Conservation (phyloP, 2,113 vertebrate genomes). For the Myrmecophaga tridactyla region DNA sequence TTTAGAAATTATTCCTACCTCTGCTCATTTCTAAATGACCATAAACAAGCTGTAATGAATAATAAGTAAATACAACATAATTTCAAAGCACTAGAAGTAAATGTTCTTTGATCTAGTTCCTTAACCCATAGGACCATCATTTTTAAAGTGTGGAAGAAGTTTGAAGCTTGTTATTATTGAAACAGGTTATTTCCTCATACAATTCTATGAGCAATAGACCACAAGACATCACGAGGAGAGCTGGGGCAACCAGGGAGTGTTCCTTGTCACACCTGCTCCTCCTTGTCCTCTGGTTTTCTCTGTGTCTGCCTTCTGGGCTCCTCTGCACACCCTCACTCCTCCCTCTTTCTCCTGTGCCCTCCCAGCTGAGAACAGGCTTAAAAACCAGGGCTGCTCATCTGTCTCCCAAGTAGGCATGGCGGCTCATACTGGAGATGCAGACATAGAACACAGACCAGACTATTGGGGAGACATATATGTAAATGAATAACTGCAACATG, state of each 20-base stretch:
- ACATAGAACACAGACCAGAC: not conserved
- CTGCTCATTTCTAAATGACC: not conserved
- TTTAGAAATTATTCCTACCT: not conserved
- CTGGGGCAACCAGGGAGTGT: not conserved
- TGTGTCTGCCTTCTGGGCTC: not conserved
- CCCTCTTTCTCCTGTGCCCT: not conserved
- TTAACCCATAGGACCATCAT: not conserved
- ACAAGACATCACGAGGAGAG: not conserved
- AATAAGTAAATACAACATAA: not conserved
- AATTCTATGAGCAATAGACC: not conserved
- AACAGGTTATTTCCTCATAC: not conserved
- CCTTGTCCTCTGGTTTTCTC: not conserved
- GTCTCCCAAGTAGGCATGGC: not conserved
- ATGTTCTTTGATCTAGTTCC: not conserved
- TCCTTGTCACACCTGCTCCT: not conserved
- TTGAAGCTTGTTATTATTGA: not conserved
- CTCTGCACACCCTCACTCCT: not conserved
- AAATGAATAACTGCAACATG: not conserved
- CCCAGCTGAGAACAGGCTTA: not conserved
- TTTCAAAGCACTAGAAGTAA: not conserved
- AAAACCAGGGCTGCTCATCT: not conserved
- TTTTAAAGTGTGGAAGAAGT: not conserved
- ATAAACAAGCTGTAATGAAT: not conserved
- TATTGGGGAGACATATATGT: not conserved
- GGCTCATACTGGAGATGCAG: not conserved